These are phyloP conservation scores for Gobius niger DNA, from an alignment of 2,113 vertebrate species.

Conservation along the genomic window DNA sequence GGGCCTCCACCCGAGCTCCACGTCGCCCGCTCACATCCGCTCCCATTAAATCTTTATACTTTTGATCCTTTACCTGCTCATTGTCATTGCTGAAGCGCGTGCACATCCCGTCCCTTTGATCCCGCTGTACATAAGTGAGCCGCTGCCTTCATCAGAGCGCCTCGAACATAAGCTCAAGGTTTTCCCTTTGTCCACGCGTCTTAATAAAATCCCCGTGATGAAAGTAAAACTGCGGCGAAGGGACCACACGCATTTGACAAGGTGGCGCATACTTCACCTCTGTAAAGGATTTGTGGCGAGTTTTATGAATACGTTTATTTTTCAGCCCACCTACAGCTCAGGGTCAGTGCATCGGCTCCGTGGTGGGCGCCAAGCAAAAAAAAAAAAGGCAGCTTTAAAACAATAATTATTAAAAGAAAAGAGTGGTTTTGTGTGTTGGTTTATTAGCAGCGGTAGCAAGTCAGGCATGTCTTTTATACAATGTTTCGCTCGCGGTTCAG, in stretches of 20 bases:
- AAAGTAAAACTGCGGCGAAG: not conserved
- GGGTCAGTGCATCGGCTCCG: slow-evolving; percentile 14
- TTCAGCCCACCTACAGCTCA: slow-evolving; percentile 37
- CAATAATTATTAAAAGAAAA: slow-evolving; percentile 15
- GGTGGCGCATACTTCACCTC: slow-evolving; percentile 14
- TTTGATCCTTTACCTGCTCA: slow-evolving; percentile 59
- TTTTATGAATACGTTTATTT: slow-evolving; percentile 36
- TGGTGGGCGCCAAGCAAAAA: slow-evolving; percentile 16
- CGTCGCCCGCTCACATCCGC: slow-evolving; percentile 12
- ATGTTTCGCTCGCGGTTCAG: slow-evolving; percentile 34
- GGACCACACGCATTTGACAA: slow-evolving; percentile 36
- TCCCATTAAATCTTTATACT: slow-evolving; percentile 51
- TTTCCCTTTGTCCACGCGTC: slow-evolving; percentile 22
- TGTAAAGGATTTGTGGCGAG: slow-evolving; percentile 17
- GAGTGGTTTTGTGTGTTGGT: slow-evolving; percentile 30
- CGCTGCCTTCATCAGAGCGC: slow-evolving; percentile 26
- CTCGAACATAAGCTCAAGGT: slow-evolving; percentile 55
- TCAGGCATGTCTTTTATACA: slow-evolving; percentile 32
- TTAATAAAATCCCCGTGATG: slow-evolving; percentile 27
- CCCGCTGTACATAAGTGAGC: slow-evolving; percentile 23
- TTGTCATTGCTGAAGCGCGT: slow-evolving; percentile 36
- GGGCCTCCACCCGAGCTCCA: slow-evolving; percentile 9
- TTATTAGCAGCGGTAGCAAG: slow-evolving; percentile 43
- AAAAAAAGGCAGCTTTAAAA: slow-evolving; percentile 29
- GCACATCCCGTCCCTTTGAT: slow-evolving; percentile 53